These are phyloP conservation scores for Argynnis bischoffii DNA, from an alignment of 2,888 invertebrate genomes.

Conservation along the genomic window DNA sequence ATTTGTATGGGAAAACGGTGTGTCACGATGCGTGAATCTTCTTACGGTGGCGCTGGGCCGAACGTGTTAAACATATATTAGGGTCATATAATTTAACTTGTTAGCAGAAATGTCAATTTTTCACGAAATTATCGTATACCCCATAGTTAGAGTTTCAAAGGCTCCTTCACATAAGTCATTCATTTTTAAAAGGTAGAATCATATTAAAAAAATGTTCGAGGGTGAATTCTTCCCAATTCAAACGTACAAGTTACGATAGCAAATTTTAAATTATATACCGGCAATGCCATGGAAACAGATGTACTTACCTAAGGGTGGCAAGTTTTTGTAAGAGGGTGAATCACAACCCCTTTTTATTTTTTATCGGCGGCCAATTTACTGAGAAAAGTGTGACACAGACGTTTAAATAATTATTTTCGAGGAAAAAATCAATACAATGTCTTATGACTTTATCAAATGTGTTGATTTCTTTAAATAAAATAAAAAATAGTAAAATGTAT, in stretches of 20 bases:
- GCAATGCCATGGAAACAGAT: constrained; percentile 40
- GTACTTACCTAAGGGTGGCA: constrained; percentile 51
- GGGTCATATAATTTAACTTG: too few species aligned
- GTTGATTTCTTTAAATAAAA: too few species aligned
- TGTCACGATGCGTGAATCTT: too few species aligned
- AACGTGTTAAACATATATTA: too few species aligned
- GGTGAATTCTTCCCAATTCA: constrained; percentile 9
- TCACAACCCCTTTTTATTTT: constrained; percentile 70
- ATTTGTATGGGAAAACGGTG: too few species aligned
- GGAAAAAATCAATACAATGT: not conserved
- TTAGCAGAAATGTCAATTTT: too few species aligned
- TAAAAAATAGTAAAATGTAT: too few species aligned
- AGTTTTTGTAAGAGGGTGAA: constrained; percentile 71
- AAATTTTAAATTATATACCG: constrained; percentile 36
- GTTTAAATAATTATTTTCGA: constrained; percentile 16
- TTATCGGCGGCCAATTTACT: constrained; percentile 64
- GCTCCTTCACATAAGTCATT: not conserved
- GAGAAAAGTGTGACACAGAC: constrained; percentile 38
- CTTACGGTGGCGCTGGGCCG: too few species aligned
- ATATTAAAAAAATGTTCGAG: not conserved
- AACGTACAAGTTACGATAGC: constrained; percentile 14
- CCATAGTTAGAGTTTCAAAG: too few species aligned
- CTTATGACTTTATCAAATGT: too few species aligned
- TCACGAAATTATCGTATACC: too few species aligned
- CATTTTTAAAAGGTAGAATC: not conserved